Base-by-base conservation (phyloP, 2,797 vertebrate genomes). In the Sarcoramphus papa region DNA sequence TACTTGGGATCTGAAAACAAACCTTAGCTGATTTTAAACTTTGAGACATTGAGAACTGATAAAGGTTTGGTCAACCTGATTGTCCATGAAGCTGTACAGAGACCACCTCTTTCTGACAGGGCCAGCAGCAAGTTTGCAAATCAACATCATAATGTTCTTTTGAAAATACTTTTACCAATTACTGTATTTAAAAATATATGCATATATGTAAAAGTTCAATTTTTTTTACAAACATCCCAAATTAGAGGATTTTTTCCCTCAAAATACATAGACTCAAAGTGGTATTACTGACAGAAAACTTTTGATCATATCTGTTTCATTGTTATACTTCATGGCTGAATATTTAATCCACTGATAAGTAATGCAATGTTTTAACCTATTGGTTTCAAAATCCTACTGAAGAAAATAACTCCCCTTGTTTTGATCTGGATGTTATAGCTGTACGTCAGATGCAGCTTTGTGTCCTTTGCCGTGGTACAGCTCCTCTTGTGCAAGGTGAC, bases 401-500 rank as follows among this genome's bases (percentile, higher is more conserved):
- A 69, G 62, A 62, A 60, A 81, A 81, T 19, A 64, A 21, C 5
- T 22, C 5, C 2, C 1, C 12, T 60, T 90, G 12, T n/a, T 88
- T 67, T 51, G 37, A 35, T 59, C 40, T 43, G 31, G 10, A 20
- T 12, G 7, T 63, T 68, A 41, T 3, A 69, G 20, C 41, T 48
- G 20, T 28, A 21, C 48, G 48, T 83, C 21, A 70, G n/a, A 17
- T 14, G 41, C 50, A 65, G 7, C 19, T 82, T 53, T 45, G 35
- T 48, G 41, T 62, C n/a, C 20, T 59, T 56, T 85, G 18, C 16
- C 0, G 0, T 1, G 15, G 16, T 24, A 23, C 13, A 56, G 20
- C 30, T 82, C 15, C 57, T 67, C 33, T 43, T 27, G 33, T 51
- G 62, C 48, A 47, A 67, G 51, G 63, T 68, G 17, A 35, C 24